Conservation (phyloP, 1,140 invertebrate species). For the Heliconius eleuchia region DNA sequence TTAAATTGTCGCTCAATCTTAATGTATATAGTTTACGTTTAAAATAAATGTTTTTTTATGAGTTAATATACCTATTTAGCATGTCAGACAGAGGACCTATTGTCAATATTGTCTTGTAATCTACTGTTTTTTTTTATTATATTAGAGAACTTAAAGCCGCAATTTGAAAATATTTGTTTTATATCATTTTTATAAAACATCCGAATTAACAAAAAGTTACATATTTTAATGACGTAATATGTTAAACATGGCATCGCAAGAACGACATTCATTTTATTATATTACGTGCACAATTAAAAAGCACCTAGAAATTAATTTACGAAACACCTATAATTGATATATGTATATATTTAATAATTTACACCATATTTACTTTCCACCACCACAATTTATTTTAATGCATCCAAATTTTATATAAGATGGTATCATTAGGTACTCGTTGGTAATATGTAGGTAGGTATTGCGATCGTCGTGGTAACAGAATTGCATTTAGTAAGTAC, state of each 20-base stretch:
- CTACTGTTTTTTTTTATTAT: no score
- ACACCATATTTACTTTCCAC: conserved; percentile 3
- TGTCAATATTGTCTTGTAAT: no score
- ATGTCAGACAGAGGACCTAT: no score
- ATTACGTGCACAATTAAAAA: conserved; percentile 52
- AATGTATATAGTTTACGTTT: not conserved
- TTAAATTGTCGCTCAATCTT: not conserved
- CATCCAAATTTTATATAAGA: not conserved
- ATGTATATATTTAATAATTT: not conserved
- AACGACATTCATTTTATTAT: conserved; percentile 44
- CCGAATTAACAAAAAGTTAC: no score
- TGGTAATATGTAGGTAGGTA: not conserved
- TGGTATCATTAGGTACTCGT: conserved; percentile 2
- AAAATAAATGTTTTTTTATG: not conserved
- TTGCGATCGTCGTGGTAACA: not conserved
- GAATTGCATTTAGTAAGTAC: not conserved
- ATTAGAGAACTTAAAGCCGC: no score
- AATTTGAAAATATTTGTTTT: no score
- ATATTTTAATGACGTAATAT: no score
- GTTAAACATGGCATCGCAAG: conserved; percentile 17
- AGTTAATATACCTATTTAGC: no score
- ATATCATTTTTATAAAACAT: no score
- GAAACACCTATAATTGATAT: conserved; percentile 26
- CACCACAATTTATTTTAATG: not conserved
- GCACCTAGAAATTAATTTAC: conserved; percentile 58